These are phyloP conservation scores for Aleiodes sp. DNA, from an alignment of 1,140 invertebrate species.

Conservation along the genomic window DNA sequence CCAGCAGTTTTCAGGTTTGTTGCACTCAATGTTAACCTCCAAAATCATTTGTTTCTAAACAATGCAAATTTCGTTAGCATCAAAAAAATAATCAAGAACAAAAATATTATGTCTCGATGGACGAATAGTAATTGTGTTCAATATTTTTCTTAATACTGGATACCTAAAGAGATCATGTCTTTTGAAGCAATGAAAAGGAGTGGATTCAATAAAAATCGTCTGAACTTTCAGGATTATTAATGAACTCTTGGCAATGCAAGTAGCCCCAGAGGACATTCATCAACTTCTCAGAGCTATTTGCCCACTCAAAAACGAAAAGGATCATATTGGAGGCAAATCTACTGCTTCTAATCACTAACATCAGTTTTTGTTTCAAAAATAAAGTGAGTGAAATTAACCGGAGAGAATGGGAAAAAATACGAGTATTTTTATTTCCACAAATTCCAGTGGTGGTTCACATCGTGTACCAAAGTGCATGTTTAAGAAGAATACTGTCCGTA, in stretches of 20 bases:
- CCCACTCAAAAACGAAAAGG: slow-evolving; percentile 15
- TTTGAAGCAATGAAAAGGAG: no score
- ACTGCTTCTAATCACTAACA: slow-evolving; percentile 1
- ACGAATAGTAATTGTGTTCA: no score
- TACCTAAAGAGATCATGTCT: no score
- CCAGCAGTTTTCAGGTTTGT: slow-evolving; percentile 49
- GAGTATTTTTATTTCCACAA: not conserved
- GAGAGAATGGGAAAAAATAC: no score
- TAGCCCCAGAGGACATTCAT: slow-evolving; percentile 54
- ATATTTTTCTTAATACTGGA: no score
- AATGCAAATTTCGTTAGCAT: not conserved
- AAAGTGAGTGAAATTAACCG: no score
- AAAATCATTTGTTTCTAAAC: not conserved
- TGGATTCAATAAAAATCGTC: not conserved
- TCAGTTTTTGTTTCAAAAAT: not conserved
- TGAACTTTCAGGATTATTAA: slow-evolving; percentile 44
- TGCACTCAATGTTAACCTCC: slow-evolving; percentile 13
- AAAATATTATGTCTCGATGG: no score
- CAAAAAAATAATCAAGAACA: not conserved
- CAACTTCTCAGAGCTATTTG: slow-evolving; percentile 48
- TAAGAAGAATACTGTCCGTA: no score
- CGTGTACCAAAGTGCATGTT: no score
- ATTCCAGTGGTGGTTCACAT: no score
- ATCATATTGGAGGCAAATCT: slow-evolving; percentile 28
- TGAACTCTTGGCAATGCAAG: slow-evolving; percentile 49